Evolutionary conservation across 1,140 invertebrate genomes (phyloP).

Genomic region (Gyrodactylus bullatarudis): DNA sequence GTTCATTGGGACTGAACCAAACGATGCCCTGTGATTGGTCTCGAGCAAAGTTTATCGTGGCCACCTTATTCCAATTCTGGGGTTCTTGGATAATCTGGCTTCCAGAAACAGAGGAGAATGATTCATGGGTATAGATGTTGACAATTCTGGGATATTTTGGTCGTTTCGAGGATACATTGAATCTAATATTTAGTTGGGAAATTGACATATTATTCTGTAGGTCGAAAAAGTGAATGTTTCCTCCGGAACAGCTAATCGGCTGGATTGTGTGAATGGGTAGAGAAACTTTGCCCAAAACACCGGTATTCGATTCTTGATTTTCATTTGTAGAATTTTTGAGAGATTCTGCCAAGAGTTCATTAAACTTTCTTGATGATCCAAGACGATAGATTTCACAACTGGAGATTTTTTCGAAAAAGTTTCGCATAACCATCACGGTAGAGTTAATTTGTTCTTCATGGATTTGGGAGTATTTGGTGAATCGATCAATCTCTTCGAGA

Average conservation of each 20-base stretch:
- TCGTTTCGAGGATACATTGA: background rate
- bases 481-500: background rate
- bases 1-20: background rate
- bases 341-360: background rate
- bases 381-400: background rate
- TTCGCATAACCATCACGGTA: background rate
- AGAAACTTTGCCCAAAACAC: too few relatives aligned
- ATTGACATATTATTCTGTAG: background rate
- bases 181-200: background rate
- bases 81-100: background rate
- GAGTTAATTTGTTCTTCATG: background rate
- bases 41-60: background rate
- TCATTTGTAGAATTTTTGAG: too few relatives aligned
- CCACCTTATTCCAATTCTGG: background rate
- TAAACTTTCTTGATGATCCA: background rate
- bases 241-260: background rate
- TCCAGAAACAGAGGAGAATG: background rate
- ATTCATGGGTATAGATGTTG: background rate
- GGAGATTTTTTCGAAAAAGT: background rate
- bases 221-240: background rate
- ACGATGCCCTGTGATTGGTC: background rate
- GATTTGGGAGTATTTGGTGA: background rate
- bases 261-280: background rate
- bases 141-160: background rate
- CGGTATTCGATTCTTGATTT: background rate